A percentile compares a stretch with the other conserved stretches of the same genome.
phyloP scores from a whole-genome alignment of 2,113 vertebrate genomes.

The Pavo muticus region DNA sequence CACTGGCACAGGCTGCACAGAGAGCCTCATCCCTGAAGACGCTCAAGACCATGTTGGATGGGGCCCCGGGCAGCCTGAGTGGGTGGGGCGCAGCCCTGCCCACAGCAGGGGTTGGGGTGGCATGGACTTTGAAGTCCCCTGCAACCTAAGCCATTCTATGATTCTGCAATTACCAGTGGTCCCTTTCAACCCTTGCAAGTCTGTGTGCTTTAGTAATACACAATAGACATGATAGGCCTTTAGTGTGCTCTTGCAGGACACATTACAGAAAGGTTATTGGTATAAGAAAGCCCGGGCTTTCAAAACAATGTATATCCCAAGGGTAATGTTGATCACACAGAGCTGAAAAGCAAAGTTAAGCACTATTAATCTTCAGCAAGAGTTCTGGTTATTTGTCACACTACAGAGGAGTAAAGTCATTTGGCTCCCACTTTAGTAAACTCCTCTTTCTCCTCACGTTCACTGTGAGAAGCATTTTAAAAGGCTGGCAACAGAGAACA shows the following conservation, averaged over 20 bases:
- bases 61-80: no score
- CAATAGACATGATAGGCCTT: neutral
- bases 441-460: neutral
- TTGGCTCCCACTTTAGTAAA: conserved; percentile 10
- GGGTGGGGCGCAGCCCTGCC: no score
- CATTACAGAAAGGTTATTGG: neutral
- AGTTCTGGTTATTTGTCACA: neutral
- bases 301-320: neutral
- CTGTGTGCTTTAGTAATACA: neutral
- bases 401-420: neutral
- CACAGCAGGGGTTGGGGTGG: no score
- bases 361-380: conserved; percentile 14
- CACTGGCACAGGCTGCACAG: no score
- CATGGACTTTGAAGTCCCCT: no score
- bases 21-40: no score
- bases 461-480: neutral
- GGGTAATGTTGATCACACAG: conserved; percentile 6
- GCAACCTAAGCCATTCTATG: no score
- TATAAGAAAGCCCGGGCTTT: conserved; percentile 11
- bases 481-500: neutral
- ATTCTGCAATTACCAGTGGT: no score
- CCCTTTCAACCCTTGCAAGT: no score
- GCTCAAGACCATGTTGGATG: no score
- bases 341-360: conserved; percentile 28
- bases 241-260: neutral